Base-by-base conservation (phyloP, 2,113 vertebrate species). In the Semnopithecus entellus region DNA sequence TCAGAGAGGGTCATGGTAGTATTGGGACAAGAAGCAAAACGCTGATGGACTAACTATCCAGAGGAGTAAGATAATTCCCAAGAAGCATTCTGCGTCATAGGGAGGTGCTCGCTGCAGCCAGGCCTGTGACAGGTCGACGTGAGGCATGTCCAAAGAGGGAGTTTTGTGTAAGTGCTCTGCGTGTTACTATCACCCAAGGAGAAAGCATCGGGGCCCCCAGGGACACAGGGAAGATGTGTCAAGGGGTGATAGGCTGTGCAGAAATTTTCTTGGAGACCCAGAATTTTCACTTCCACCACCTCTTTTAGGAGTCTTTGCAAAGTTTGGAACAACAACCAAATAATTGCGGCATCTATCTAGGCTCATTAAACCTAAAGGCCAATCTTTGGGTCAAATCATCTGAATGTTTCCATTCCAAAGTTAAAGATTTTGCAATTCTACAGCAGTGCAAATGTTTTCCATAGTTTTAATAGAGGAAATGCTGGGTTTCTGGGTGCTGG, bases 401-500 rank as follows among this genome's bases (percentile, higher is more conserved):
- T 61, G 50, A 86, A 78, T 25, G 22, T 82, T 93, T 85, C 45
- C 66, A 83, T 23, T 84, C 89, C 66, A 84, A 78, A 84, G 48
- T 61, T 52, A 96, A 94, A 94, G 12, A 35, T 18, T 91, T 92
- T 30, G 12, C 66, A 96, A 88, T 96, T 91, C 75, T 52, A 40
- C 10, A 94, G 55, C 7, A 80, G 90, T 80, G 17, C 8, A 84
- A 97, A 73, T 30, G 92, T 64, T 94, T 94, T 79, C 90, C 79
- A 96, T 75, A 61, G 52, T 84, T 87, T 91, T 97, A 90, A 75
- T 89, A 92, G 66, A 40, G 95, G 57, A 91, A 97, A 97, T 73
- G 73, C 89, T 97, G 85, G 87, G 57, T 86, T 96, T 97, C 82
- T 59, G 79, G 90, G 97, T 79, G 96, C 22, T 98, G 78, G 73